These are phyloP conservation scores for Copidosoma floridanum DNA, from an alignment of 1,140 invertebrate genomes.

Conservation along the genomic window DNA sequence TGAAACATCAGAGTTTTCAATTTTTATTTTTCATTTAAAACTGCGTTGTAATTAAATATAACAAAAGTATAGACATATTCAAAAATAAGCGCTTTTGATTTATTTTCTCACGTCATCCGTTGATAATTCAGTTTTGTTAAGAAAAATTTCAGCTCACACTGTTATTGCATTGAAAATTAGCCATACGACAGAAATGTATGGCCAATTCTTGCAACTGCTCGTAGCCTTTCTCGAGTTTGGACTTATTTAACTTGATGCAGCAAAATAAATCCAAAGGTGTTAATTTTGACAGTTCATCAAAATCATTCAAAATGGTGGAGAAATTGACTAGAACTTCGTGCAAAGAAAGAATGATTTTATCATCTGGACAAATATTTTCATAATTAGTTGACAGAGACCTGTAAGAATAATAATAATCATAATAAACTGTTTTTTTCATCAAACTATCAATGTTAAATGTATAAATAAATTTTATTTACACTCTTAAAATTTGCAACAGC, in stretches of 20 bases:
- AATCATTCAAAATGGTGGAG: constrained; percentile 27
- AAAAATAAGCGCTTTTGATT: too few relatives aligned
- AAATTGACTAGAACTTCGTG: constrained; percentile 38
- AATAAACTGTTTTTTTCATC: too few relatives aligned
- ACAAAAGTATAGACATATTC: too few relatives aligned
- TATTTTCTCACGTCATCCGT: too few relatives aligned
- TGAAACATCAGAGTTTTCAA: too few relatives aligned
- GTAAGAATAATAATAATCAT: constrained; percentile 23
- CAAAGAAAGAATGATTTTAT: constrained; percentile 34
- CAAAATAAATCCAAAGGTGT: constrained; percentile 43
- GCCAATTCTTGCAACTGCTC: constrained; percentile 46
- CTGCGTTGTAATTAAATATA: too few relatives aligned
- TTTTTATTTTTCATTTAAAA: too few relatives aligned
- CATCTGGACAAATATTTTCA: constrained; percentile 24
- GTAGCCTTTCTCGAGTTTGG: constrained; percentile 36
- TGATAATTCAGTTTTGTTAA: too few relatives aligned
- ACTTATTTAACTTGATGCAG: constrained; percentile 42
- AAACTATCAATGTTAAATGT: constrained; percentile 1
- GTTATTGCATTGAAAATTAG: constrained; percentile 21
- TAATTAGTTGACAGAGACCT: constrained; percentile 35
- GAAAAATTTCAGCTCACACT: not conserved
- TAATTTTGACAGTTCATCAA: constrained; percentile 11
- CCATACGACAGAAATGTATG: constrained; percentile 41
- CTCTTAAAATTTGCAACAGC: constrained; percentile 37
- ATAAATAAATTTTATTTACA: constrained; percentile 37